Evolutionary conservation across 2,113 vertebrate genomes (phyloP), one percentile per base, ranked within the genome.

Genomic region (Globicephala melas): DNA sequence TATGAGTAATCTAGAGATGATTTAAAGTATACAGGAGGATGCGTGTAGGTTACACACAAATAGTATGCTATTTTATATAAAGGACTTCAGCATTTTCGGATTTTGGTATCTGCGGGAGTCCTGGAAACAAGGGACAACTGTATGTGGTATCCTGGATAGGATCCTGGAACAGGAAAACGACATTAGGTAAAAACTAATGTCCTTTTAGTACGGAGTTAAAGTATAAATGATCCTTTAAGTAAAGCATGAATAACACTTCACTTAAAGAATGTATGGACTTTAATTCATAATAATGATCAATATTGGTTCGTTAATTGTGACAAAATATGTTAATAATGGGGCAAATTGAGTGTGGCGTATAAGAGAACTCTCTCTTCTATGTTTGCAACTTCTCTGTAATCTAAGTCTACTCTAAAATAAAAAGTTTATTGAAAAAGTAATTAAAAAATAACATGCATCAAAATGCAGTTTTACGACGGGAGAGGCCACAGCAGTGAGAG

Each of bases 381-480:
- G 31, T 88, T 68, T 26, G n/a, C 36, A 82, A 88, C 36, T 76
- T 88, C 67, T 83, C 55, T 89, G 25, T 74, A 68, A 76, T 44
- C 67, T 50, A 67, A 95, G 38, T 95, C 36, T 82, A 58, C 62
- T 74, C 23, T 95, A 81, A 95, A 92, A 82, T 87, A 44, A 55
- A 74, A 76, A 71, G 15, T 21, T 82, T 83, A 58, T 8, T 88
- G 38, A 83, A 83, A 89, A 83, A 89, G n/a, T 81, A 88, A 65
- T 80, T 1, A 62, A 88, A 88, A 87, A 60, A 87, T n/a, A 68
- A 67, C 15, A 87, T 73, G 21, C 53, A 18, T 73, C 12, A 44
- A 36, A 36, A 36, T 80, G 50, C 53, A 65, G 28, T 55, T 47
- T 47, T 47, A 47, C 2, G 10, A 47, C 10, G 10, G 44, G 44